These are phyloP conservation scores for Thryonomys swinderianus DNA, from an alignment of 2,113 vertebrate genomes.

Conservation along the genomic window DNA sequence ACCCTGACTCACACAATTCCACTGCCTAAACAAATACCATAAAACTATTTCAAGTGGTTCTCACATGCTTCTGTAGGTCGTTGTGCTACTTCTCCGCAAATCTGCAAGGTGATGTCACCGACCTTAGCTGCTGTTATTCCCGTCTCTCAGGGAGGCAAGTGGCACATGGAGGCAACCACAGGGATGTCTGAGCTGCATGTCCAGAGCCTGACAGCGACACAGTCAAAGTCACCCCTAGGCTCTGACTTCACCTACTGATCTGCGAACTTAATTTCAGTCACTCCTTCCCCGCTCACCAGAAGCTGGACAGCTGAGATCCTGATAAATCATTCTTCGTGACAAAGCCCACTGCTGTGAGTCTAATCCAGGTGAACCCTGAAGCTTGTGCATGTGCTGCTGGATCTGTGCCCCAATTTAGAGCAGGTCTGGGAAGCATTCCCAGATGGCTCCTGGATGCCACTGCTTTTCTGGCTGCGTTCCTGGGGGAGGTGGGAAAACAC, in stretches of 20 bases:
- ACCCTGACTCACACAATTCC: not conserved
- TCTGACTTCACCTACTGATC: not conserved
- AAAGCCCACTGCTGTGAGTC: constrained; percentile 25
- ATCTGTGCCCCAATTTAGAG: constrained; percentile 55
- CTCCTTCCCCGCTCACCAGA: not conserved
- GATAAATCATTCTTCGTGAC: constrained; percentile 34
- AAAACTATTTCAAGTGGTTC: constrained; percentile 26
- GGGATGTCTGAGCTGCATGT: not conserved
- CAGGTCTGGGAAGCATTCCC: constrained; percentile 71
- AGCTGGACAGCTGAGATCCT: not conserved
- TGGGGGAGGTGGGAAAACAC: constrained; percentile 61
- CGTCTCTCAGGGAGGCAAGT: not conserved
- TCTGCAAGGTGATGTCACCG: not conserved
- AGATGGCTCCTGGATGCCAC: constrained; percentile 71
- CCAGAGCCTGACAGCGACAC: not conserved
- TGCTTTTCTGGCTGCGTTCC: constrained; percentile 73
- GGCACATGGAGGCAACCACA: not conserved
- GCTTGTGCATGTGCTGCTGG: constrained; percentile 60
- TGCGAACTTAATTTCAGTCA: not conserved
- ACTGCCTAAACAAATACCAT: not conserved
- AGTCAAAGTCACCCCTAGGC: not conserved
- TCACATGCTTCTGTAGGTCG: not conserved
- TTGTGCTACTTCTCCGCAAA: not conserved
- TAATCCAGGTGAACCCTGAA: constrained; percentile 66
- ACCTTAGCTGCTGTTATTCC: not conserved